Percentiles rank a stretch among this genome's conserved stretches.
Evolutionary conservation across 1,140 invertebrate genomes (phyloP).

Genomic region (Rhynchophorus ferrugineus): DNA sequence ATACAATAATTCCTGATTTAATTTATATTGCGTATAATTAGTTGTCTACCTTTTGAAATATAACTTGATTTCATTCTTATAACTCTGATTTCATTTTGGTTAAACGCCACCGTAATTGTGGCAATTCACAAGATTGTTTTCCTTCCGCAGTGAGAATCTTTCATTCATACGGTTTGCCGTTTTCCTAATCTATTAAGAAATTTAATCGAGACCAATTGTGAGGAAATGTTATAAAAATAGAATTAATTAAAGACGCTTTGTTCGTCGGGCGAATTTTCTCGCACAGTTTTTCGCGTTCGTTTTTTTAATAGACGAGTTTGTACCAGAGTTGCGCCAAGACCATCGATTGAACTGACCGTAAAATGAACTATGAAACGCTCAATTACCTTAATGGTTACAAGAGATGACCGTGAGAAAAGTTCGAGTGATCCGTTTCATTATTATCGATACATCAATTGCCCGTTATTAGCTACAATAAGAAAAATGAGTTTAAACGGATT

Average conservation of each 20-base stretch:
- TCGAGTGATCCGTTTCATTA: background rate
- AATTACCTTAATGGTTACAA: background rate
- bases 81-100: too few relatives aligned
- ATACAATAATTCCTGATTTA: too few relatives aligned
- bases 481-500: background rate
- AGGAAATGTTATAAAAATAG: background rate
- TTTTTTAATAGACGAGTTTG: too few relatives aligned
- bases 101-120: too few relatives aligned
- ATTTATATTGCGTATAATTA: too few relatives aligned
- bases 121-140: background rate
- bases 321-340: too few relatives aligned
- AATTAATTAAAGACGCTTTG: background rate
- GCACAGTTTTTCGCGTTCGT: too few relatives aligned
- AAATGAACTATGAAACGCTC: background rate
- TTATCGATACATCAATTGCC: background rate
- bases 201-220: background rate
- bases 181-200: background rate
- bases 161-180: background rate
- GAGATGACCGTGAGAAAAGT: background rate
- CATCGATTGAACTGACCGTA: too few relatives aligned
- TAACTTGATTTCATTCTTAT: too few relatives aligned
- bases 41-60: too few relatives aligned
- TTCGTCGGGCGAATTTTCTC: too few relatives aligned
- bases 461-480: background rate
- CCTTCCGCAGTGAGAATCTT: background rate